Percentiles rank a stretch among this genome's conserved stretches.
Evolutionary conservation across 2,113 vertebrate genomes (phyloP).

Genomic region (Apteryx mantelli): DNA sequence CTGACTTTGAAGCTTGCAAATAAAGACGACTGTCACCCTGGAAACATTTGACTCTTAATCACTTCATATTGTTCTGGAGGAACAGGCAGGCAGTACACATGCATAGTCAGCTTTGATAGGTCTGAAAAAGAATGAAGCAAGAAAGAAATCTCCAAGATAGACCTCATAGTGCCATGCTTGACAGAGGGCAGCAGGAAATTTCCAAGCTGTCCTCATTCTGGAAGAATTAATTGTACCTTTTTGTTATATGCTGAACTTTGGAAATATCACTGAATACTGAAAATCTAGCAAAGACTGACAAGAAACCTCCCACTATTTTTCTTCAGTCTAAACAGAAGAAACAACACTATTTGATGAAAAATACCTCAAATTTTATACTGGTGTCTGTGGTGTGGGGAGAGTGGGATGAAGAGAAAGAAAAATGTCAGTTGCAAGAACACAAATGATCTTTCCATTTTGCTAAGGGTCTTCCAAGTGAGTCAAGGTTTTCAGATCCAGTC

Average conservation of each 20-base stretch:
- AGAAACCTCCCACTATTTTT: not conserved
- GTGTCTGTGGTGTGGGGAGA: not conserved
- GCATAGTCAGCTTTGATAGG: not conserved
- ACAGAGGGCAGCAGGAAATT: not conserved
- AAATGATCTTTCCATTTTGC: not conserved
- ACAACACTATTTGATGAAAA: not conserved
- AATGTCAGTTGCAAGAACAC: not conserved
- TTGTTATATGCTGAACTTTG: constrained; percentile 2
- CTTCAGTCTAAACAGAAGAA: not conserved
- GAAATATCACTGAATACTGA: not conserved
- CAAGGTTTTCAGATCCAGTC: not conserved
- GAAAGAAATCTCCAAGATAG: not conserved
- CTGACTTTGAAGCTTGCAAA: not conserved
- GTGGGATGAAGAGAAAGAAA: not conserved
- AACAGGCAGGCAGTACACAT: not conserved
- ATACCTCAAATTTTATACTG: not conserved
- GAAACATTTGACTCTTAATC: not conserved
- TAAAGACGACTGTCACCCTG: not conserved
- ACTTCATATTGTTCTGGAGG: not conserved
- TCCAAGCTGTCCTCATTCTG: not conserved
- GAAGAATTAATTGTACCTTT: constrained; percentile 10
- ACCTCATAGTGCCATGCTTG: not conserved
- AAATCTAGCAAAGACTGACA: not conserved
- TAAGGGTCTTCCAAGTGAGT: not conserved
- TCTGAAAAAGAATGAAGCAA: not conserved